These are phyloP conservation scores for Caenorhabditis zanzibari DNA, from an alignment of 2,888 invertebrate species.

Conservation along the genomic window DNA sequence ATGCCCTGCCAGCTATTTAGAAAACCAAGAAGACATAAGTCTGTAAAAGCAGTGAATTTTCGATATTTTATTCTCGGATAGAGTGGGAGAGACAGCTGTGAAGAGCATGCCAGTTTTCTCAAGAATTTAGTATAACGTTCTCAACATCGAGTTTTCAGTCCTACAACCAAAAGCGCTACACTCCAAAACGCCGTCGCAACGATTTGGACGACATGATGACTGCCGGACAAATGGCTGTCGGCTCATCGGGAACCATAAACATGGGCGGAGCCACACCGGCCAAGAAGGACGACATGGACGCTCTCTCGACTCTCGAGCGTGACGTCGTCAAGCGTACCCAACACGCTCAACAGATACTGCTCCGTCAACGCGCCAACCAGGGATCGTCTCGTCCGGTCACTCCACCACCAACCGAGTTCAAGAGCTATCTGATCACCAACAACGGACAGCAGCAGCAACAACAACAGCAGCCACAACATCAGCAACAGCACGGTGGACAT, in stretches of 20 bases:
- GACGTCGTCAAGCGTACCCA: constrained; percentile 82
- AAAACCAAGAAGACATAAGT: no score
- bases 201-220: constrained; percentile 63
- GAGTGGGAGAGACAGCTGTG: background rate
- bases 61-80: no score
- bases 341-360: constrained; percentile 79
- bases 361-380: constrained; percentile 50
- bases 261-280: constrained; percentile 45
- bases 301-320: constrained; percentile 79
- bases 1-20: no score
- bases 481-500: constrained; percentile 47
- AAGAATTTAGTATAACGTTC: no score
- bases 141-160: constrained; percentile 54
- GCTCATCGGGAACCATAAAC: constrained; percentile 56
- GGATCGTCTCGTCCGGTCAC: constrained; percentile 37
- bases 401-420: constrained; percentile 21
- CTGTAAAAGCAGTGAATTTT: no score
- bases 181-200: constrained; percentile 80
- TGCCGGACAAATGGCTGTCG: constrained; percentile 62
- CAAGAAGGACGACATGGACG: constrained; percentile 79
- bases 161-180: constrained; percentile 83
- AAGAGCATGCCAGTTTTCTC: background rate
- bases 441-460: constrained; percentile 37
- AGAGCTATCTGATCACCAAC: constrained; percentile 57
- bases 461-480: constrained; percentile 20